These are phyloP conservation scores for Porites rus DNA, from an alignment of 92 coral and sea anemone species.

Conservation along the genomic window DNA sequence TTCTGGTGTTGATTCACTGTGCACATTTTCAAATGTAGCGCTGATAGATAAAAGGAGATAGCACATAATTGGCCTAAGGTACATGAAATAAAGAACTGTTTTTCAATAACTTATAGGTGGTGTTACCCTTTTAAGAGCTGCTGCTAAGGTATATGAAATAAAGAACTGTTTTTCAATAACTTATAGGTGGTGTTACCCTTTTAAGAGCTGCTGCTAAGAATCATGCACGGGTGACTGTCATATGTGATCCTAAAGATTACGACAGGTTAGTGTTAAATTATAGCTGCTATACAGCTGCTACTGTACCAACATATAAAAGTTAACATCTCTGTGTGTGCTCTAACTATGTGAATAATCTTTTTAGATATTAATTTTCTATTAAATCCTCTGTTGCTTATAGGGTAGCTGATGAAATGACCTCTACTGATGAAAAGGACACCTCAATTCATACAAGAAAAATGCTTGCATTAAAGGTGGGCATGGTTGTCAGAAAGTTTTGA, in stretches of 20 bases:
- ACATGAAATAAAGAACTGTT: background rate
- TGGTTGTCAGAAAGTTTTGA: background rate
- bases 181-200: constrained; percentile 93
- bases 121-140: constrained; percentile 94
- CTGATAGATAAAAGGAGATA: background rate
- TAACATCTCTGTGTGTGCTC: background rate
- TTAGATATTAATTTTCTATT: background rate
- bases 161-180: background rate
- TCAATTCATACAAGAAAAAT: constrained; percentile 81
- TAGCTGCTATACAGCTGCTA: background rate
- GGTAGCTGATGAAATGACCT: constrained; percentile 80
- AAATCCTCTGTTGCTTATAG: constrained; percentile 38
- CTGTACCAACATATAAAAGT: background rate
- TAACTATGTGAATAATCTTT: too few species aligned
- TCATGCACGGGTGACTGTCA: constrained; percentile 96
- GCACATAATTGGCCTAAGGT: background rate
- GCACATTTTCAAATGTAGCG: too few species aligned
- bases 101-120: constrained; percentile 72
- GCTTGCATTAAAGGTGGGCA: constrained; percentile 82
- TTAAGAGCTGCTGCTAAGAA: constrained; percentile 98
- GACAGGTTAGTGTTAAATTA: constrained; percentile 66
- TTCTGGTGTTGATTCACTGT: too few species aligned
- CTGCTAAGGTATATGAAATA: constrained; percentile 49
- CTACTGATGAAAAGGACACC: constrained; percentile 72
- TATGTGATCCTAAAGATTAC: constrained; percentile 95